Conservation (phyloP, 1,140 invertebrate species). For the Meloidogyne chitwoodi region DNA sequence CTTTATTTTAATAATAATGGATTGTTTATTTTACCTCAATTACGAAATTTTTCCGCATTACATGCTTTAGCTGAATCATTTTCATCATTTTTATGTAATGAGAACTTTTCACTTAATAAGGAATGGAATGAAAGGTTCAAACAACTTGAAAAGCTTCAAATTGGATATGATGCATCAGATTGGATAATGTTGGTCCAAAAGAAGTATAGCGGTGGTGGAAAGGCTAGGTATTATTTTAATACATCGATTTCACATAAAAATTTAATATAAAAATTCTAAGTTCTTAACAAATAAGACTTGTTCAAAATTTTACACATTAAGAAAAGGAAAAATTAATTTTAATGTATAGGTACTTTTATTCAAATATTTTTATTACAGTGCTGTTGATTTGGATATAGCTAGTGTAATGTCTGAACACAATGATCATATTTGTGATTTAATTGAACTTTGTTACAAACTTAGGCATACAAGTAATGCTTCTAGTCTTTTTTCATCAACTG, state of each 20-base stretch:
- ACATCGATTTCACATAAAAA: no score
- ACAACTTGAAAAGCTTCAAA: constrained; percentile 37
- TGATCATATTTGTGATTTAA: constrained; percentile 50
- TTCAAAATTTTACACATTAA: no score
- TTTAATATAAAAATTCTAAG: no score
- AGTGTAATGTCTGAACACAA: constrained; percentile 36
- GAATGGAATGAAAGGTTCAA: constrained; percentile 33
- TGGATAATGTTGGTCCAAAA: constrained; percentile 57
- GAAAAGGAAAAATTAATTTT: no score
- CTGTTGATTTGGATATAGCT: constrained; percentile 55
- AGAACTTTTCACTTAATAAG: constrained; percentile 3
- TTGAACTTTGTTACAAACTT: constrained; percentile 62
- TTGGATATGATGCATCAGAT: constrained; percentile 51
- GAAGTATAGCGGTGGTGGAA: constrained; percentile 53
- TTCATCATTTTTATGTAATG: neutral
- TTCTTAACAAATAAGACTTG: no score
- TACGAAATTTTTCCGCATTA: neutral
- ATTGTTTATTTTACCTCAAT: neutral
- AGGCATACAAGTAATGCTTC: constrained; percentile 69
- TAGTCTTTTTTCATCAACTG: constrained; percentile 73
- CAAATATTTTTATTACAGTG: constrained; percentile 35
- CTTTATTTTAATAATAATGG: neutral
- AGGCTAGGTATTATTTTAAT: constrained; percentile 30
- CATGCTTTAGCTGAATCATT: neutral
- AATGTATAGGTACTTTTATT: no score